phyloP scores from a whole-genome alignment of 2,113 vertebrate species.

The Misgurnus mizolepis region DNA sequence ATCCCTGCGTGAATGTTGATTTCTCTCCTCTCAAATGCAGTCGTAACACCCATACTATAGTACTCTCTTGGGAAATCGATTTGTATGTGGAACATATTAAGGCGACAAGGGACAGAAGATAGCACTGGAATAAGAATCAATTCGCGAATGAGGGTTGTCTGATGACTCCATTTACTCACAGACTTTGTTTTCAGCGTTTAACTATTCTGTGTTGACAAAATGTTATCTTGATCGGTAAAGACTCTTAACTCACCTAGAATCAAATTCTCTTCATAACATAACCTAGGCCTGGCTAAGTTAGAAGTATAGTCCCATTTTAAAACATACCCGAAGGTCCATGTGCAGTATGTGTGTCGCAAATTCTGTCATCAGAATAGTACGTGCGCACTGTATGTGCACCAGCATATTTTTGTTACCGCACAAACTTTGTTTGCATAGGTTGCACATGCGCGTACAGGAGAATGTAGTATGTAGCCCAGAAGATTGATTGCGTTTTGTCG shows the following conservation, averaged over 20 bases:
- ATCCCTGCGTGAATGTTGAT: slow-evolving; percentile 41
- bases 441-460: no score
- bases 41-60: slow-evolving; percentile 26
- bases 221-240: slow-evolving; percentile 35
- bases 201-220: slow-evolving; percentile 31
- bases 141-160: slow-evolving; percentile 45
- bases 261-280: background rate
- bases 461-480: no score
- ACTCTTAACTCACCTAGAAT: background rate
- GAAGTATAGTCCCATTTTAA: no score
- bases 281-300: no score
- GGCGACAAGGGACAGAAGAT: slow-evolving; percentile 10
- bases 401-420: no score
- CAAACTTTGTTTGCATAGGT: no score
- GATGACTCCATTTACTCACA: slow-evolving; percentile 44
- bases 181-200: slow-evolving; percentile 49
- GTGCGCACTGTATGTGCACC: no score
- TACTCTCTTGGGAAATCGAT: slow-evolving; percentile 13
- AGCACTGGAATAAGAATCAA: slow-evolving; percentile 21
- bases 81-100: slow-evolving; percentile 28
- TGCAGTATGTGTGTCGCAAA: no score
- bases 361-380: no score
- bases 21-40: slow-evolving; percentile 32
- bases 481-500: no score
- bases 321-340: no score